Evolutionary conservation across 2,113 vertebrate species (phyloP).

Genomic region (Conger conger): DNA sequence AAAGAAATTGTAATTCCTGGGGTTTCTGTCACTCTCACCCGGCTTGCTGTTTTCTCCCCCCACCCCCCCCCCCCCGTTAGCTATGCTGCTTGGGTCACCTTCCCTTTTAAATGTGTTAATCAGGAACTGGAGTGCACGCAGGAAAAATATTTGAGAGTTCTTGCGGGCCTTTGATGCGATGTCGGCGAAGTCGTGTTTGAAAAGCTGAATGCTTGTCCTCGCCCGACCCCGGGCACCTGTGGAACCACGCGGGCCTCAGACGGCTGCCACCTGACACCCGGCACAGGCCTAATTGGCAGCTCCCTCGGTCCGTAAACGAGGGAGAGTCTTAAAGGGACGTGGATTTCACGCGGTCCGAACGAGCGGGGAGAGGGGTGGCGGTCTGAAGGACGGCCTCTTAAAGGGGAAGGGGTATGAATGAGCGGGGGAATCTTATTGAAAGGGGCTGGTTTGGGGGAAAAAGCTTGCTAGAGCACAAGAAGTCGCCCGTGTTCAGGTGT

Average conservation of each 20-base stretch:
- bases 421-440: not conserved
- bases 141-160: constrained; percentile 26
- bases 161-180: constrained; percentile 37
- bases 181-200: constrained; percentile 41
- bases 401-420: not conserved
- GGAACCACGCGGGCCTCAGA: constrained; percentile 26
- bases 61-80: constrained; percentile 41
- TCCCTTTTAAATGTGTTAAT: constrained; percentile 43
- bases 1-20: constrained; percentile 16
- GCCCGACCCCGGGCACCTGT: constrained; percentile 41
- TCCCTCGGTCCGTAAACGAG: constrained; percentile 22
- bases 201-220: constrained; percentile 35
- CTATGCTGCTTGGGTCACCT: constrained; percentile 41
- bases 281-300: constrained; percentile 44
- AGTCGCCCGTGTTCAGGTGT: not conserved
- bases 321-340: constrained; percentile 6
- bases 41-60: constrained; percentile 32
- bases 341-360: not conserved
- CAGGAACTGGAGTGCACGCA: constrained; percentile 30
- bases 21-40: not conserved
- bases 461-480: not conserved
- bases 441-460: not conserved
- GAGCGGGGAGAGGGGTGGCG: not conserved
- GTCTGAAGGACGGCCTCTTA: not conserved
- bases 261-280: constrained; percentile 12